phyloP scores from a whole-genome alignment of 1,140 invertebrate species.

The Drosophila littoralis region DNA sequence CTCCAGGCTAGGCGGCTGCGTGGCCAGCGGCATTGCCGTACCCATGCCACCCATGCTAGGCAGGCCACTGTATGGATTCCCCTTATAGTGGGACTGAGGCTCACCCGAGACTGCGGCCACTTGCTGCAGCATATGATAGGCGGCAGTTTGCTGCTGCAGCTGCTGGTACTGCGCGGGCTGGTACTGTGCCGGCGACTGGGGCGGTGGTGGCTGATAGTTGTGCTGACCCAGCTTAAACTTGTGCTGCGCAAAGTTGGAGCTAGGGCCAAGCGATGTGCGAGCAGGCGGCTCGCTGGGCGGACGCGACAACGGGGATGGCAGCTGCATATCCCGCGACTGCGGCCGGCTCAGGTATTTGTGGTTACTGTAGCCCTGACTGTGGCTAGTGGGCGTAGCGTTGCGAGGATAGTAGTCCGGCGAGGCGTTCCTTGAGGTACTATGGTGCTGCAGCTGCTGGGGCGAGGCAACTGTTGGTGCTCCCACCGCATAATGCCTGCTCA shows the following conservation, averaged over 20 bases:
- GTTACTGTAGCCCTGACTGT: constrained; percentile 44
- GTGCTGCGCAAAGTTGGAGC: constrained; percentile 74
- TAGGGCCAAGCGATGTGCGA: constrained; percentile 25
- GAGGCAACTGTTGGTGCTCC: constrained; percentile 28
- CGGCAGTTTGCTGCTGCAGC: constrained; percentile 70
- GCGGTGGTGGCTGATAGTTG: constrained; percentile 21
- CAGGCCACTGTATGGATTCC: constrained; percentile 68
- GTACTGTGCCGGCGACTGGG: constrained; percentile 47
- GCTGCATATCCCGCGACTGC: constrained; percentile 73
- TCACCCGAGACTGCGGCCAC: constrained; percentile 47
- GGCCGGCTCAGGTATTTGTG: constrained; percentile 78
- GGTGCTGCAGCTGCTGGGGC: constrained; percentile 62
- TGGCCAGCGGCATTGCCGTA: constrained; percentile 6
- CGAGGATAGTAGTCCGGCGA: constrained; percentile 75
- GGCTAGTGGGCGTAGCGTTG: constrained; percentile 64
- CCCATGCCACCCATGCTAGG: constrained; percentile 20
- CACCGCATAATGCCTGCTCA: constrained; percentile 54
- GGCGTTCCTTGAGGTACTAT: constrained; percentile 73
- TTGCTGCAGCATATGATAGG: constrained; percentile 74
- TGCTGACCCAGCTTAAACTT: constrained; percentile 71
- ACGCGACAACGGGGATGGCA: constrained; percentile 70
- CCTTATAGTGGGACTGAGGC: constrained; percentile 57
- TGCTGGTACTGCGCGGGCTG: constrained; percentile 72
- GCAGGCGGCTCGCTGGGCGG: constrained; percentile 72
- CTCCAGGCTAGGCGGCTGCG: constrained; percentile 38